Evolutionary conservation across 2,888 invertebrate genomes (phyloP), one percentile per base, ranked within the genome.

Genomic region (Macaria liturata): DNA sequence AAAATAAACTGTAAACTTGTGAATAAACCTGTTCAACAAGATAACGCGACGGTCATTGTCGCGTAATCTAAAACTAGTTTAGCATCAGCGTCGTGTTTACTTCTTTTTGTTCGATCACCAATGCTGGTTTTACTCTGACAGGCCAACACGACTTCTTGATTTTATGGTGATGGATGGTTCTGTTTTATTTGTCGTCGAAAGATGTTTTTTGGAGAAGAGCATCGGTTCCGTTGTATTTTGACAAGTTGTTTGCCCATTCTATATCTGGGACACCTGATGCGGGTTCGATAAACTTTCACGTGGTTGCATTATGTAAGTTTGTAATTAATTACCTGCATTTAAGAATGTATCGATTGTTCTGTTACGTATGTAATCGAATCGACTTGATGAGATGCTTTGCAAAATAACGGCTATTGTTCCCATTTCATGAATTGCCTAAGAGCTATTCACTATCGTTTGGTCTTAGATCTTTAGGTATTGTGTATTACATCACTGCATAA

Each of bases 21-120:
- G 69, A 75, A 77, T 74, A 81, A 86, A 86, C 84, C 76, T 69
- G 83, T 68, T 77, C 68, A 75, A 78, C 81, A 74, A 59, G 77
- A 83, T 78, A 78, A 78, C 75, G 61, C 67, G 68, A 76, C 83
- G 84, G 84, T 84, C 86, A 84, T 86, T 85, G 83, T 86, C 84
- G 74, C 78, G 66, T 71, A 71, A 76, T 80, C 76, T 72, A 75
- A 72, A 78, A 75, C 68, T 69, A 71, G 69, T 70, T 75, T 69
- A 63, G 55, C 66, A 65, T 64, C 57, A 58, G 61, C 59, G 57
- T 58, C 60, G 54, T 52, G 48, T 55, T 58, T 57, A 49, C 59
- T 59, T 53, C 50, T 52, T 51, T 64, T 58, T 64, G 59, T 66
- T 63, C 56, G 40, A 53, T 55, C 54, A 59, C 67, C 67, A 72